Evolutionary conservation across 37 sponge, comb jelly and placozoan species (phyloP), one percentile per base, ranked within the genome.

Genomic region (Chondrilla cf. caribensis): DNA sequence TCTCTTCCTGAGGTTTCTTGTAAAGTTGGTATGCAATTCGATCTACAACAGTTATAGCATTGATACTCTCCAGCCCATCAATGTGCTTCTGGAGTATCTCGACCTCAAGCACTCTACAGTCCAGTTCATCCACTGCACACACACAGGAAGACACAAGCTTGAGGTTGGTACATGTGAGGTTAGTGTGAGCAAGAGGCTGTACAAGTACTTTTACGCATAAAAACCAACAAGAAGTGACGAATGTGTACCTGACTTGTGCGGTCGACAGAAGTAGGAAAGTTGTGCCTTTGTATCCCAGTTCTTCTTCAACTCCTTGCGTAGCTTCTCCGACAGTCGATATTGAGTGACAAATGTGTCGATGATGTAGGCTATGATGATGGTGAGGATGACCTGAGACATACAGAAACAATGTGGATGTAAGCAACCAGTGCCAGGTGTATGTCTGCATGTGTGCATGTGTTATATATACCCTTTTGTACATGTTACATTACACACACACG

Each of bases 301-400:
- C 51, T 36, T 70, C 59, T 54, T 57, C 83, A 64, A 35, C 40
- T 43, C 72, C 11, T 58, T 43, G 7, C 76, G 38, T 9, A 73
- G 24, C 41, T 42, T 39, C 25, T 73, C 76, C 22, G 76, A 73
- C 19, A n/a, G n/a, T 7, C 42, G 41, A 43, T 43, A 73, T 19
- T 73, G 41, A n/a, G 43, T 76, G 47, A 87, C 83, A 85, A 94
- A 94, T 38, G 88, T 84, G 28, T 93, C 94, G 59, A 93, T 68
- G n/a, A 93, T 93, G 76, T 86, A 93, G 25, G 90, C 40, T 14
- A 90, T 87, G 36, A 77, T 85, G 17, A 93, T 86, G 37, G 79
- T 85, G n/a, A 93, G 57, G 25, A 89, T 37, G 0, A 73, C 76
- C 76, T 73, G 44, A 1, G 29, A 26, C 42, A 84, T 87, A 8